A percentile compares a stretch with the other conserved stretches of the same genome.
Evolutionary conservation across 2,113 vertebrate genomes (phyloP).

Genomic region (Sinocyclocheilus maitianheensis): DNA sequence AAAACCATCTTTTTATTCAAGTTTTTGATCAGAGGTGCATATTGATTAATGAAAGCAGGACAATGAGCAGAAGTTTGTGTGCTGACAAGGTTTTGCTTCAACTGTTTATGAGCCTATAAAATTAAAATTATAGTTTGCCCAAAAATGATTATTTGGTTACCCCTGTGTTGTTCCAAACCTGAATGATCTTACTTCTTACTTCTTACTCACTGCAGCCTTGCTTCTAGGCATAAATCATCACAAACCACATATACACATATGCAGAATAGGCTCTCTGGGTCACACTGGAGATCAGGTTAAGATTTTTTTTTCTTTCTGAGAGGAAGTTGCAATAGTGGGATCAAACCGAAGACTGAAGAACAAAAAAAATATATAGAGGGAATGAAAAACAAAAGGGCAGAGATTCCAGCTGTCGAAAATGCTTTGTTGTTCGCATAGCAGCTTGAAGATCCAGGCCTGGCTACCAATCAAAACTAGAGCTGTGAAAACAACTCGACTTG

Average conservation of each 20-base stretch:
- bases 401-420: slow-evolving; percentile 45
- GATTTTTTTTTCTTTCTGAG: background rate
- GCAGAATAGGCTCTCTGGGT: slow-evolving; percentile 11
- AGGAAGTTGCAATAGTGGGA: background rate
- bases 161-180: background rate
- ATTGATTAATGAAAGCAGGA: no score
- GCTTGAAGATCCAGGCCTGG: slow-evolving; percentile 22
- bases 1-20: background rate
- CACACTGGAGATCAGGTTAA: slow-evolving; percentile 31
- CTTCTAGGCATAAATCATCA: slow-evolving; percentile 36
- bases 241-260: slow-evolving; percentile 14
- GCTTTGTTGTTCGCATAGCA: slow-evolving; percentile 6
- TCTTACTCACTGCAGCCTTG: background rate
- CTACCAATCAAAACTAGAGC: slow-evolving; percentile 14
- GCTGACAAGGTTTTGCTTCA: no score
- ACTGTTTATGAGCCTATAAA: no score
- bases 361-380: background rate
- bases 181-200: background rate
- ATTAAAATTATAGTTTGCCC: background rate
- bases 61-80: no score
- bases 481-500: slow-evolving; percentile 14
- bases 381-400: slow-evolving; percentile 9
- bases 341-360: background rate
- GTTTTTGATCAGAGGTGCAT: no score
- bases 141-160: background rate